Evolutionary conservation across 2,888 invertebrate genomes (phyloP), one percentile per base, ranked within the genome.

Genomic region (Apodemia zela): DNA sequence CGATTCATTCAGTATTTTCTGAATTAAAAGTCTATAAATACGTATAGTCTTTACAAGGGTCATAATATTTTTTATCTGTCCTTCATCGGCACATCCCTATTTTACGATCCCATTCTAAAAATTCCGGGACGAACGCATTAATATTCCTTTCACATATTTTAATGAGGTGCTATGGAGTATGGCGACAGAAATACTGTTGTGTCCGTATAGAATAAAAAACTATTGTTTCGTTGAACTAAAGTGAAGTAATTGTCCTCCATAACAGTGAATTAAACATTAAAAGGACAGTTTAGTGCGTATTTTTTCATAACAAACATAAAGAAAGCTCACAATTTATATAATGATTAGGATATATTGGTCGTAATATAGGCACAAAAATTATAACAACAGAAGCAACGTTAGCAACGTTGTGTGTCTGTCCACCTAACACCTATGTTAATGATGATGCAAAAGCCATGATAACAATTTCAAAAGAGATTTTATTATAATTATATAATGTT

Each of bases 181-280:
- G 67, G 67, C 67, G 66, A 66, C 67, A 59, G 61, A 64, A 61
- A 62, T 67, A 59, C 63, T 63, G 63, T 45, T 45, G 59, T 59
- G 63, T 59, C 62, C 64, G 63, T 61, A 61, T 45, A 47, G 47
- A 64, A 64, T 47, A 61, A 61, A 61, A 61, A 59, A 64, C 64
- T 59, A 64, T 64, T 64, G 64, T 64, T 58, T 64, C 47, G 42
- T 58, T 15, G 33, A 29, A 57, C 51, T 51, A 63, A 58, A 69
- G 63, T 62, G 60, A 60, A 57, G 61, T 62, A 68, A 72, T 71
- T 72, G 69, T 70, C 64, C 59, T 54, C 63, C 29, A 64, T 65
- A 65, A 68, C 64, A 25, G 54, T 57, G n/a, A n/a, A 57, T 57
- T 25, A 57, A 57, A 57, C 25, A 47, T 8, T n/a, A 17, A 17